Base-by-base conservation (phyloP, 1,140 invertebrate genomes). In the Camponotus floridanus region DNA sequence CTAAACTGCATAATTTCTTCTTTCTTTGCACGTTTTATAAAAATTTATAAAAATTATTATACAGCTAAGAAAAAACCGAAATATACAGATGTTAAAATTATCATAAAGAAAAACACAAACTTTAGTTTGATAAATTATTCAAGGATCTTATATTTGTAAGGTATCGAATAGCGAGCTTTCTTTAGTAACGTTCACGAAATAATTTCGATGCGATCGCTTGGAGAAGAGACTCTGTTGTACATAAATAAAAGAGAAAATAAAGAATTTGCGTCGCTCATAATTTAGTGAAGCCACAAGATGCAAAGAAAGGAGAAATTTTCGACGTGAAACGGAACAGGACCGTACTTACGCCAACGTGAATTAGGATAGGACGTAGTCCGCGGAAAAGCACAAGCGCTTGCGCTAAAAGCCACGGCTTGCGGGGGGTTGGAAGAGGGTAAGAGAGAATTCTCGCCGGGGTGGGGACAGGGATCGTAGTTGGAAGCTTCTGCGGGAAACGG, bases 401-500 rank as follows among this genome's bases (percentile, higher is more conserved):
- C 93, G 90, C 90, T 88, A 90, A 90, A 91, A 90, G 86, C 86
- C 84, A 87, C 81, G 90, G 55, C 45, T 39, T 51, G 65, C 71
- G 88, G 76, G 83, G 81, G 91, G 92, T 91, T 85, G 76, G 76
- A 87, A 87, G 91, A 88, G 90, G 91, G 90, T 90, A 51, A 83
- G 74, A 91, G 87, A 86, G 74, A 91, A 85, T 65, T 86, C 42
- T 86, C 39, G 33, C n/a, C 15, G 57, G 85, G 70, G 89, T 89
- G 86, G 74, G 65, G 80, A 76, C 85, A 90, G 89, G 86, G 89
- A 61, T 86, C 33, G 51, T 31, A 15, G 71, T 85, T 86, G 65
- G 86, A 89, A 93, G 91, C 91, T 93, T 92, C 90, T 92, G 91
- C 88, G 91, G 91, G 91, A 89, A 91, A 91, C 90, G 88, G 88